These are phyloP conservation scores for Akabosia matsudoensis DNA, from an alignment of 1,140 invertebrate genomes.

Conservation along the genomic window DNA sequence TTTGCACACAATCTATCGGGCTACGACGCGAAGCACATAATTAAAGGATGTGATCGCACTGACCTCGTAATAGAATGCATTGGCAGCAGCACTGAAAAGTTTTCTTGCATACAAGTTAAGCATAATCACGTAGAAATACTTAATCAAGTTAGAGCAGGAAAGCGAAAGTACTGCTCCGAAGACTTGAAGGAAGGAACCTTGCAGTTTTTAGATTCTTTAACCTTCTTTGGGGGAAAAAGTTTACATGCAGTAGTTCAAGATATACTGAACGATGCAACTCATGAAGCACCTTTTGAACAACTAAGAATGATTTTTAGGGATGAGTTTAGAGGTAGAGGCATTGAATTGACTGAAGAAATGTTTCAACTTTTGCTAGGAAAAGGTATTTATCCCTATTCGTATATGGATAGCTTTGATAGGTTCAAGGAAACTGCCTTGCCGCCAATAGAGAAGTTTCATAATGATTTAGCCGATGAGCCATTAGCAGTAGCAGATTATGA, in stretches of 20 bases:
- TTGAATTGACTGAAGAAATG: neutral
- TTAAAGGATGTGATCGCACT: neutral
- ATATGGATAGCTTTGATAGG: neutral
- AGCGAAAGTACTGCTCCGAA: too few species aligned
- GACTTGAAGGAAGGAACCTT: neutral
- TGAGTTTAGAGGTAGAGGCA: neutral
- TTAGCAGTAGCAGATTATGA: constrained; percentile 51
- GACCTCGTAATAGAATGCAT: neutral
- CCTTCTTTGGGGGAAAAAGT: neutral
- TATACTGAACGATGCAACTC: neutral
- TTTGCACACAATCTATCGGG: neutral
- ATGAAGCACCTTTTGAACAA: neutral
- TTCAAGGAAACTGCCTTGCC: neutral
- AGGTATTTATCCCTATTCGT: neutral
- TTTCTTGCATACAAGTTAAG: neutral
- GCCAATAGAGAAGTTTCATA: constrained; percentile 3
- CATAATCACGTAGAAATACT: too few species aligned
- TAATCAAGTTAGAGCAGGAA: too few species aligned
- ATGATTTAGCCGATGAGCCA: constrained; percentile 7
- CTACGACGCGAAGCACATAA: neutral
- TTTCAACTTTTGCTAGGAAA: neutral
- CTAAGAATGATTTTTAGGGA: neutral
- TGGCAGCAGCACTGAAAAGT: neutral
- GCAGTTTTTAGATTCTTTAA: neutral
- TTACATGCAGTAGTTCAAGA: neutral